Evolutionary conservation across 1,140 invertebrate species (phyloP).

Genomic region (Macrobrachium nipponense): DNA sequence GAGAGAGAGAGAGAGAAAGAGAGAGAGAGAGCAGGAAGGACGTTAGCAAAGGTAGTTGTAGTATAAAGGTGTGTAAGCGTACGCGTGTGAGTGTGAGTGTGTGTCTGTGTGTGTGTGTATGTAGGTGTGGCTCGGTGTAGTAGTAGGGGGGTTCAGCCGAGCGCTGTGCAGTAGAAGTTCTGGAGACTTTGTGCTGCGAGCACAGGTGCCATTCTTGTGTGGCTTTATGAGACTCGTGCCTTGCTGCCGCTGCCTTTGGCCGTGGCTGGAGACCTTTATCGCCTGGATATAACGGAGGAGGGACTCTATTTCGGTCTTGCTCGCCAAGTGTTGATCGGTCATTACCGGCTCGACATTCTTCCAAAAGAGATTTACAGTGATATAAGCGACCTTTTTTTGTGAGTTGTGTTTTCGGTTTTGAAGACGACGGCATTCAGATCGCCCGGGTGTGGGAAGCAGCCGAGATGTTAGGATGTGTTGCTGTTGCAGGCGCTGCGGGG

Average conservation of each 20-base stretch:
- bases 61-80: neutral
- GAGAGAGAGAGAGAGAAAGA: neutral
- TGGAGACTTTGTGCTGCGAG: constrained; percentile 49
- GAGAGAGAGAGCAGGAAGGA: neutral
- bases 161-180: constrained; percentile 55
- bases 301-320: too few species aligned
- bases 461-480: constrained; percentile 52
- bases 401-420: too few species aligned
- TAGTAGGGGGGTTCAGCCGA: constrained; percentile 15
- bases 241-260: constrained; percentile 9
- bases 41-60: neutral
- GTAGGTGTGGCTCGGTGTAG: constrained; percentile 18
- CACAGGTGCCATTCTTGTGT: constrained; percentile 54
- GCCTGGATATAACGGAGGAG: too few species aligned
- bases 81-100: neutral
- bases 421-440: too few species aligned
- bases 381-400: too few species aligned
- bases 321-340: too few species aligned
- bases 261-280: too few species aligned
- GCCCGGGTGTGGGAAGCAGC: neutral
- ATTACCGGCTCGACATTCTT: too few species aligned
- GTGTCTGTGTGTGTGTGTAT: neutral
- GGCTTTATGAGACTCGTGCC: constrained; percentile 31
- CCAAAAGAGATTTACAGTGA: too few species aligned
- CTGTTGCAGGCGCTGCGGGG: constrained; percentile 10